A percentile compares a stretch with the other conserved stretches of the same genome.
Conservation (phyloP, 2,113 vertebrate species). For the Antechinus stuartii region DNA sequence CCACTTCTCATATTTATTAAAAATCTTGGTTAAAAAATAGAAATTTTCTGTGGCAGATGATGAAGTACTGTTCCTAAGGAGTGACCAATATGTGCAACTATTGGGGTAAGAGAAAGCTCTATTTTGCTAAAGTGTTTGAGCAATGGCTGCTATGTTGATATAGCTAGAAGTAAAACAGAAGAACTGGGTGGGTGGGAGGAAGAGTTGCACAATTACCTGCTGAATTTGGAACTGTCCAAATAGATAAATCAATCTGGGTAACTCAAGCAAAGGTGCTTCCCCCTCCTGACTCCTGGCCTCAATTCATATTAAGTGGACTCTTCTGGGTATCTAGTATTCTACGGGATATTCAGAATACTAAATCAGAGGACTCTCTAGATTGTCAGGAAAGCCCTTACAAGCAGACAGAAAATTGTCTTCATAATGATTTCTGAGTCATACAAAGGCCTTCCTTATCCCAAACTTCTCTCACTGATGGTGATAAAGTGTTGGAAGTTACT, state of each 20-base stretch:
- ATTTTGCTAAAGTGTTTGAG: conserved; percentile 11
- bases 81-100: neutral
- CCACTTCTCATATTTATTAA: neutral
- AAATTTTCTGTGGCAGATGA: neutral
- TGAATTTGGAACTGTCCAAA: neutral
- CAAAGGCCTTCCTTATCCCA: neutral
- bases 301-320: neutral
- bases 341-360: neutral
- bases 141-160: neutral
- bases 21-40: conserved; percentile 21
- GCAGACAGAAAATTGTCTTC: neutral
- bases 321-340: neutral
- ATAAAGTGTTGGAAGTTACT: neutral
- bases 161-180: neutral
- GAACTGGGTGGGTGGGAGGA: neutral
- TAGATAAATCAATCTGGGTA: neutral
- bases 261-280: neutral
- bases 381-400: neutral
- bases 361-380: neutral
- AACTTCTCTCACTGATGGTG: neutral
- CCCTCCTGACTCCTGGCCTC: neutral
- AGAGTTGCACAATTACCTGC: neutral
- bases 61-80: neutral
- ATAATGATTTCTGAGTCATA: neutral
- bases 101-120: neutral